These are phyloP conservation scores for Schizaphis graminum DNA, from an alignment of 2,888 invertebrate species.

Conservation along the genomic window DNA sequence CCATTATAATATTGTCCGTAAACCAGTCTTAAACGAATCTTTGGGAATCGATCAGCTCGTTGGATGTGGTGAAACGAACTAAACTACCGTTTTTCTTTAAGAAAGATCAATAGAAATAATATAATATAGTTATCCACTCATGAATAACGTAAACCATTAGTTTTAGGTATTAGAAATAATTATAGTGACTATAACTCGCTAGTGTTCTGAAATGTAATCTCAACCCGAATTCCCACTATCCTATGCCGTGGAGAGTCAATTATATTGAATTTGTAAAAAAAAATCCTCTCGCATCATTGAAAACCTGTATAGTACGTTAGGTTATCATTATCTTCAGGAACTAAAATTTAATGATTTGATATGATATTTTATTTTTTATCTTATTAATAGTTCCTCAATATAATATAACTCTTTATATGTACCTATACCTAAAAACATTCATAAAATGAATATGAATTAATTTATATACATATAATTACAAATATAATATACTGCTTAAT, in stretches of 20 bases:
- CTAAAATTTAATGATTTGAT: background rate
- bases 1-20: background rate
- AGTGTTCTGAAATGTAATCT: background rate
- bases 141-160: background rate
- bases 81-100: background rate
- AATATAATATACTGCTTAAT: background rate
- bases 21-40: background rate
- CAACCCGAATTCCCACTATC: background rate
- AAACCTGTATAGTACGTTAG: background rate
- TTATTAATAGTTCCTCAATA: background rate
- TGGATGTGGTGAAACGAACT: background rate
- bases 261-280: background rate
- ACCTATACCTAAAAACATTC: background rate
- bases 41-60: background rate
- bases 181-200: background rate
- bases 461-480: background rate
- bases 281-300: background rate
- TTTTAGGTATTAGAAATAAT: background rate
- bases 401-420: background rate
- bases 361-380: background rate
- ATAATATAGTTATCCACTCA: fast-evolving
- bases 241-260: background rate
- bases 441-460: background rate
- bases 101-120: background rate
- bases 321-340: background rate